Evolutionary conservation across 2,797 vertebrate species (phyloP).

Genomic region (Microctenopoma steveboyesi): DNA sequence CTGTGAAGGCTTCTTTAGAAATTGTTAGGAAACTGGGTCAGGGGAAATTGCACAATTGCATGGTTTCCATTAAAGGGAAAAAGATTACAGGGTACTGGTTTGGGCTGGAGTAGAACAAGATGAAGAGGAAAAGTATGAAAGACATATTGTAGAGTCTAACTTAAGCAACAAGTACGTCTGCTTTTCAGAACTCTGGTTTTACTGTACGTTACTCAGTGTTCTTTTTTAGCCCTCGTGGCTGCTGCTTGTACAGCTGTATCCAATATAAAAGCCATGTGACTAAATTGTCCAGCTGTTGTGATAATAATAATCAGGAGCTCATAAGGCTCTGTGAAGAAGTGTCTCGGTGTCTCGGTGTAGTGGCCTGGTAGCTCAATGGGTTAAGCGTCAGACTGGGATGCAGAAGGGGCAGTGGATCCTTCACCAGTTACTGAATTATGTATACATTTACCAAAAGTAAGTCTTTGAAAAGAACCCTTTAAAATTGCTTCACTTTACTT

Average conservation of each 20-base stretch:
- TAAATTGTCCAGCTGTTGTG: neutral
- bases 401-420: no score
- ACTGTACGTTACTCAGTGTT: neutral
- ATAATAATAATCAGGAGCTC: no score
- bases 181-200: constrained; percentile 2
- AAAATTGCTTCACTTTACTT: no score
- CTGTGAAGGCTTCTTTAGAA: constrained; percentile 64
- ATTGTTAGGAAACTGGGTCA: constrained; percentile 70
- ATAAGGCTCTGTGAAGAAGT: no score
- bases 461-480: no score
- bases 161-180: constrained; percentile 21
- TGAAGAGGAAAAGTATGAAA: constrained; percentile 10
- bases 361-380: no score
- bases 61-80: constrained; percentile 41
- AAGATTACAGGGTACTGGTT: constrained; percentile 36
- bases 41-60: constrained; percentile 39
- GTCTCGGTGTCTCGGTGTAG: no score
- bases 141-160: constrained; percentile 29
- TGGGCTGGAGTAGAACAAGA: constrained; percentile 22
- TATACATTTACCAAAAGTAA: no score
- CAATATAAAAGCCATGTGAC: no score
- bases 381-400: no score
- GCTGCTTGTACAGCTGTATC: neutral
- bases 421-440: no score
- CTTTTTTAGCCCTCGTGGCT: neutral